Evolutionary conservation across 2,888 invertebrate genomes (phyloP).

Genomic region (Euphydryas editha): DNA sequence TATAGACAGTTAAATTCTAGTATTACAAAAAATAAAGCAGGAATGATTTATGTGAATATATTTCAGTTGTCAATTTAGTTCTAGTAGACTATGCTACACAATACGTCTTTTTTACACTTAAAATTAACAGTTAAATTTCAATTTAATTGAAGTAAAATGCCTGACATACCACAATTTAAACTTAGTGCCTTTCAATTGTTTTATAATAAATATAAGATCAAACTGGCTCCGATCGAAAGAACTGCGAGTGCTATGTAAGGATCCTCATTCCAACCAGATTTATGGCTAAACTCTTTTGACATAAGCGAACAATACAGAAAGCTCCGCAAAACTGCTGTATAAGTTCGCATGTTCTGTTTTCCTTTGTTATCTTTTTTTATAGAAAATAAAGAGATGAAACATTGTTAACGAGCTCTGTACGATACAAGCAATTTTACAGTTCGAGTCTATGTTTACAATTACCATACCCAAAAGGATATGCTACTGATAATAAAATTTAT

Average conservation of each 20-base stretch:
- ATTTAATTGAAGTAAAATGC: background rate
- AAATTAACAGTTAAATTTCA: no score
- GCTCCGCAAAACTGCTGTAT: no score
- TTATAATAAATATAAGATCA: conserved; percentile 26
- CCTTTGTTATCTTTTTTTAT: conserved; percentile 7
- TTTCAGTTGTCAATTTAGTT: no score
- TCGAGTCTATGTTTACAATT: no score
- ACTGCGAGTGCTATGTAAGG: conserved; percentile 28
- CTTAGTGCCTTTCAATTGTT: conserved; percentile 1
- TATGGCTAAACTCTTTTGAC: conserved; percentile 29
- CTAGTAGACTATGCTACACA: no score
- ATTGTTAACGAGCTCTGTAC: background rate
- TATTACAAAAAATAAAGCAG: no score
- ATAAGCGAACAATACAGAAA: conserved; percentile 22
- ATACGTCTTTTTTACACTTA: no score
- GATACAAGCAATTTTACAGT: background rate
- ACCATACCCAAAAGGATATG: no score
- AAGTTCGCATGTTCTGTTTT: conserved; percentile 6
- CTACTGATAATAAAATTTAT: no score
- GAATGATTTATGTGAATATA: no score
- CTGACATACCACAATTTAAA: conserved; percentile 14
- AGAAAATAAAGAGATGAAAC: conserved; percentile 2
- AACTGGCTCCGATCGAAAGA: conserved; percentile 22
- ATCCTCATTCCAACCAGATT: conserved; percentile 26
- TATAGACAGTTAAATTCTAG: no score